These are phyloP conservation scores for Limanda limanda DNA, from an alignment of 2,113 vertebrate species.

Conservation along the genomic window DNA sequence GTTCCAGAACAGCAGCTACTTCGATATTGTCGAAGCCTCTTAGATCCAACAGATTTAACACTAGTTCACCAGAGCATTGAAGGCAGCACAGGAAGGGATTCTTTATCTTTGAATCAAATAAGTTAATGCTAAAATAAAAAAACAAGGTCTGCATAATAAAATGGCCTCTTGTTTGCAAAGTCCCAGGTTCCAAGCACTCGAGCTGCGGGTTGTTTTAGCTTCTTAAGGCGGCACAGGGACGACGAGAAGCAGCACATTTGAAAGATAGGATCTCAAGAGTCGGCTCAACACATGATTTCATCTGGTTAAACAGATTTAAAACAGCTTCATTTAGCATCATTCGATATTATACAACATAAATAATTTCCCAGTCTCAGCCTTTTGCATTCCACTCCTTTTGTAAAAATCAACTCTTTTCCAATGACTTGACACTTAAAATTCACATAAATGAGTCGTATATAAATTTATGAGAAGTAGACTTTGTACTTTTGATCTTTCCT, in stretches of 20 bases:
- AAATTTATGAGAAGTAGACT: not conserved
- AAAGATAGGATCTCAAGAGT: slow-evolving; percentile 26
- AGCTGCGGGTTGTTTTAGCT: slow-evolving; percentile 1
- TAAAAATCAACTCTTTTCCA: slow-evolving; percentile 24
- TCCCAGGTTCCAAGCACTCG: slow-evolving; percentile 9
- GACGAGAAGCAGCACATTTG: slow-evolving; percentile 7
- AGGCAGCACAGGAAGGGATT: slow-evolving; percentile 29
- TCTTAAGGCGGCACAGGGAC: slow-evolving; percentile 7
- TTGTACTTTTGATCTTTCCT: slow-evolving; percentile 25
- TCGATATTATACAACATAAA: slow-evolving; percentile 38
- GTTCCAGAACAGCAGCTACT: slow-evolving; percentile 55
- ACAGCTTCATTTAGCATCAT: slow-evolving; percentile 39
- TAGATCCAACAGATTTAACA: slow-evolving; percentile 32
- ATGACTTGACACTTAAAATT: slow-evolving; percentile 1
- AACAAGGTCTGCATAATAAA: slow-evolving; percentile 7
- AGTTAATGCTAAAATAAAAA: slow-evolving; percentile 16
- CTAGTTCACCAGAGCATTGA: slow-evolving; percentile 22
- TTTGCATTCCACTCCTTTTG: slow-evolving; percentile 21
- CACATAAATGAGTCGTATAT: not conserved
- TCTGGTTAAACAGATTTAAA: not conserved
- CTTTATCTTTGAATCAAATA: slow-evolving; percentile 1
- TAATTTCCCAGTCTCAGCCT: slow-evolving; percentile 15
- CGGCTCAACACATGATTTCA: slow-evolving; percentile 19
- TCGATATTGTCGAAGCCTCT: slow-evolving; percentile 37
- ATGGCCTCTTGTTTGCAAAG: slow-evolving; percentile 2